Evolutionary conservation across 1,140 invertebrate species (phyloP).

Genomic region (Hyles vespertilio): DNA sequence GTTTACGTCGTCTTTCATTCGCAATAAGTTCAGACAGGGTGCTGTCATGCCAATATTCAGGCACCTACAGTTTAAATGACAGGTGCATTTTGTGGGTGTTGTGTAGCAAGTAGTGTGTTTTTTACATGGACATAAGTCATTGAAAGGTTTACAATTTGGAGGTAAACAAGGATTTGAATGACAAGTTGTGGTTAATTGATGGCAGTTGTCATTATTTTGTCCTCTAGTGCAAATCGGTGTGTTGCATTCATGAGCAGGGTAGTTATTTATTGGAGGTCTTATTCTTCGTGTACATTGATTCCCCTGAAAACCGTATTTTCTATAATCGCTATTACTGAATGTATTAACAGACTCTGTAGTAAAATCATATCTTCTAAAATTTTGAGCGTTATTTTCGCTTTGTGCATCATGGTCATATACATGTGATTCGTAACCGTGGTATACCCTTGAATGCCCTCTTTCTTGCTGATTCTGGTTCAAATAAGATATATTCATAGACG

Average conservation of each 20-base stretch:
- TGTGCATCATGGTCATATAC: constrained; percentile 26
- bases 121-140: constrained; percentile 30
- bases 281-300: constrained; percentile 40
- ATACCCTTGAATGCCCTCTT: constrained; percentile 39
- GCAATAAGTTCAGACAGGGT: constrained; percentile 9
- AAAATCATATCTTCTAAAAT: constrained; percentile 30
- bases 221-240: constrained; percentile 39
- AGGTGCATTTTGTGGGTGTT: constrained; percentile 15
- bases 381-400: constrained; percentile 19
- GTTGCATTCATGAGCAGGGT: constrained; percentile 3
- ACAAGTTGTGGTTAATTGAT: constrained; percentile 11
- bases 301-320: constrained; percentile 23
- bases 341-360: constrained; percentile 15
- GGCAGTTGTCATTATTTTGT: constrained; percentile 17
- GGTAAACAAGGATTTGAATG: constrained; percentile 3
- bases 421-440: constrained; percentile 34
- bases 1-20: constrained; percentile 12
- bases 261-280: background rate
- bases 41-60: constrained; percentile 17
- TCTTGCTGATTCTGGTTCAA: constrained; percentile 27
- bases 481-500: constrained; percentile 26
- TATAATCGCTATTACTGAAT: constrained; percentile 21
- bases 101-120: constrained; percentile 18
- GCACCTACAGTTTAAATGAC: constrained; percentile 38
- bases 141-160: background rate